phyloP scores from a whole-genome alignment of 2,888 invertebrate genomes.

The Apotomis turbidana region DNA sequence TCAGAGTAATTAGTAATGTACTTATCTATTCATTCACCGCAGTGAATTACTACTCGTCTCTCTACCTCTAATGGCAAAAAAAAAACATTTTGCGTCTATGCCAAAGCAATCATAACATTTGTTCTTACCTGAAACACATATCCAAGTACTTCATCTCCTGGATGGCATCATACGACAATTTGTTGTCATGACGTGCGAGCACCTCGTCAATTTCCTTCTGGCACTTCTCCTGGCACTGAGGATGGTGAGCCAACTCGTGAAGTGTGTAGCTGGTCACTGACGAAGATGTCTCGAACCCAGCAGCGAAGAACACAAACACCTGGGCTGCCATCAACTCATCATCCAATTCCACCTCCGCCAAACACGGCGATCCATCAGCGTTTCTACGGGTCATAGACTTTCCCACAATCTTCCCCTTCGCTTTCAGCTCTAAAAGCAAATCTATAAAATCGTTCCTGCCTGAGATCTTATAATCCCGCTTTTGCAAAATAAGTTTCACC shows the following conservation, averaged over 20 bases:
- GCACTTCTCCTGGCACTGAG: slow-evolving; percentile 41
- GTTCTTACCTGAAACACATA: slow-evolving; percentile 1
- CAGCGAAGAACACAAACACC: slow-evolving; percentile 48
- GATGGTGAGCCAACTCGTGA: slow-evolving; percentile 49
- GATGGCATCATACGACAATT: slow-evolving; percentile 19
- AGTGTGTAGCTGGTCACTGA: slow-evolving; percentile 51
- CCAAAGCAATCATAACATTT: no score
- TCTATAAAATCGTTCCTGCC: slow-evolving; percentile 46
- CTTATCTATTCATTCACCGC: no score
- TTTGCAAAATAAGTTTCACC: slow-evolving; percentile 38
- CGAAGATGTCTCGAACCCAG: slow-evolving; percentile 59
- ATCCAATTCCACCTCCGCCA: slow-evolving; percentile 27
- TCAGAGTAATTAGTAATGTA: no score
- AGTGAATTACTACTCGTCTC: no score
- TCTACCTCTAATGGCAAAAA: no score
- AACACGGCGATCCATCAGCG: slow-evolving; percentile 37
- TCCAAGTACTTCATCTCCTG: slow-evolving; percentile 34
- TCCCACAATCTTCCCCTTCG: slow-evolving; percentile 42
- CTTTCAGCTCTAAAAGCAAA: slow-evolving; percentile 42
- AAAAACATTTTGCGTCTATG: no score
- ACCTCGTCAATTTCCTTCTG: slow-evolving; percentile 27
- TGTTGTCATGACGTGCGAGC: slow-evolving; percentile 10
- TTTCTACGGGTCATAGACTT: slow-evolving; percentile 43
- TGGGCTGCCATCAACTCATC: slow-evolving; percentile 37
- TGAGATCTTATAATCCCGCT: slow-evolving; percentile 38